phyloP scores from a whole-genome alignment of 2,113 vertebrate genomes.

The Micronisus gabar region DNA sequence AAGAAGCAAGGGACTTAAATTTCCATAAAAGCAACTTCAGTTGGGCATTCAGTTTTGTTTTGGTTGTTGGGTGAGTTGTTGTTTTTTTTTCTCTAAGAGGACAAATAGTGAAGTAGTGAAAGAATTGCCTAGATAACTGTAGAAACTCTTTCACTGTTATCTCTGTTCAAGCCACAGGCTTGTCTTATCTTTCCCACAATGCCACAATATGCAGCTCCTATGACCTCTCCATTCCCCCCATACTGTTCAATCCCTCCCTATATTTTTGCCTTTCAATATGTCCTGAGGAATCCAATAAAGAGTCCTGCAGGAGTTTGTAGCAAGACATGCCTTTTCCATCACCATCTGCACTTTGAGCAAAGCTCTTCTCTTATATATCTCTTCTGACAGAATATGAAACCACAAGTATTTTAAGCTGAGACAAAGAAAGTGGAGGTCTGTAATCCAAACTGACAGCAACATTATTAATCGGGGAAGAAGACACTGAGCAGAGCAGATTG shows the following conservation, averaged over 20 bases:
- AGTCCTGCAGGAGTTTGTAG: conserved; percentile 40
- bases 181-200: conserved; percentile 26
- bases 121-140: conserved; percentile 3
- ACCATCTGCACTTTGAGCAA: conserved; percentile 50
- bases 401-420: conserved; percentile 76
- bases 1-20: not conserved
- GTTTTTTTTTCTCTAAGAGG: not conserved
- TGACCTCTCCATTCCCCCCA: not conserved
- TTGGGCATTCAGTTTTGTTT: not conserved
- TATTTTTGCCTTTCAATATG: not conserved
- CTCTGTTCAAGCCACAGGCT: not conserved
- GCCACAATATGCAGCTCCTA: not conserved
- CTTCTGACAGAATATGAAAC: conserved; percentile 71
- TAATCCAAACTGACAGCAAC: conserved; percentile 78
- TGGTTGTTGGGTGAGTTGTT: not conserved
- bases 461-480: conserved; percentile 53
- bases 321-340: conserved; percentile 57
- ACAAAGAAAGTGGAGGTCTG: conserved; percentile 65
- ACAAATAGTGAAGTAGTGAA: not conserved
- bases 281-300: conserved; percentile 38
- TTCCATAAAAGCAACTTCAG: not conserved
- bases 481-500: conserved; percentile 1
- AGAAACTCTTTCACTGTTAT: conserved; percentile 11
- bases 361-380: conserved; percentile 39
- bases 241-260: not conserved